Base-by-base conservation (phyloP, 2,797 vertebrate genomes). In the Aldrovandia affinis region DNA sequence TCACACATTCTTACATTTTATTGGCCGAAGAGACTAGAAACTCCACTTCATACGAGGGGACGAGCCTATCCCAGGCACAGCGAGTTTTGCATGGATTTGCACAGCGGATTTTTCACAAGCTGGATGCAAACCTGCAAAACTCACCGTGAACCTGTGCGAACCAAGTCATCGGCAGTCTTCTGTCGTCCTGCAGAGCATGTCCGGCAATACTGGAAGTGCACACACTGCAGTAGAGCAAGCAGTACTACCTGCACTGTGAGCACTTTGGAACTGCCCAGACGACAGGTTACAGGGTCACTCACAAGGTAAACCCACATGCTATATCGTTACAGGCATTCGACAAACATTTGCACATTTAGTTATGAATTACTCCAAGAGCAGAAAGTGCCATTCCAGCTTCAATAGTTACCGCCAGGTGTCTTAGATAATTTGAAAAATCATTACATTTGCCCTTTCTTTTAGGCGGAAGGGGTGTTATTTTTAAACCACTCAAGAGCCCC, bases 51-150 rank as follows among this genome's bases (percentile, higher is more conserved):
- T 20, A 1, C 47, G 28, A 79, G n/a, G 3, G 28, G 8, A 0
- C 12, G 50, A 15, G 78, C 15, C 10, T 57, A 6, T 85, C 84
- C 87, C 91, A 87, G 90, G 81, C 87, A 96, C 96, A 90, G 92
- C 96, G 97, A 98, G 98, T 97, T 99, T 99, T 99, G 98, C 98
- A 98, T 99, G 97, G 98, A 98, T 99, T 99, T 99, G 98, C 98
- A 99, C 98, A 99, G 97, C 98, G 92, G 88, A 90, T 83, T 87
- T 87, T 78, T 63, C 63, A 90, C 83, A 96, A 93, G 97, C 98
- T 97, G 97, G 94, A 94, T 96, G 96, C 98, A 99, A 97, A 96
- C 96, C 97, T 96, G 96, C 98, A 98, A 98, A 99, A 97, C 98
- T 97, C 92, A 87, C 93, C 52, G 96, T 95, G 89, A 87, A 93